Conservation (phyloP, 2,888 invertebrate species). For the Holacanthella duospinosa region DNA sequence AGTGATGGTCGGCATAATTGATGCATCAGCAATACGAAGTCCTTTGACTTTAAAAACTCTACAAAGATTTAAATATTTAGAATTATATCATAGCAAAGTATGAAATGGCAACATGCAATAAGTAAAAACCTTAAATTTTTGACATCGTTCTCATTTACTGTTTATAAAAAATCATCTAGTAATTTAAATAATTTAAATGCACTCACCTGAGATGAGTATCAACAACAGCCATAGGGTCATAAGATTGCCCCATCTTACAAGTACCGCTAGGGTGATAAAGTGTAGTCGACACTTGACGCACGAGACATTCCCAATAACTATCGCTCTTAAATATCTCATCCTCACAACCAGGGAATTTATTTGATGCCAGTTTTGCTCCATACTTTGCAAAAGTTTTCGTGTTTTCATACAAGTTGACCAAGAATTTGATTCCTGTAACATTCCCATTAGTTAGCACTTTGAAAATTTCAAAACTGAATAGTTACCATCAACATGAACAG, state of each 20-base stretch:
- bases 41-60: no score
- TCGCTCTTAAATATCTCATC: conserved; percentile 13
- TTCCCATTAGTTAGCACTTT: no score
- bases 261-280: conserved; percentile 22
- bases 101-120: no score
- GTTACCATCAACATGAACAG: conserved; percentile 19
- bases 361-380: conserved; percentile 11
- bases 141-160: no score
- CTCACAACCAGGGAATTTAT: conserved; percentile 17
- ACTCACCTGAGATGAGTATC: conserved; percentile 18
- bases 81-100: no score
- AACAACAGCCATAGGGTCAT: conserved; percentile 20
- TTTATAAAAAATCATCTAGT: no score
- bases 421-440: background rate
- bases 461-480: no score
- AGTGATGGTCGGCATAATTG: no score
- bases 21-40: no score
- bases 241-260: conserved; percentile 23
- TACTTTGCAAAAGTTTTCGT: conserved; percentile 17
- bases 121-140: no score
- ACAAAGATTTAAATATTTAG: no score
- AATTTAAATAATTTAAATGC: background rate
- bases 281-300: conserved; percentile 15
- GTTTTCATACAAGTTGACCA: conserved; percentile 10
- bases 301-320: conserved; percentile 23